A percentile compares a stretch with the other conserved stretches of the same genome.
Conservation (phyloP, 2,888 invertebrate species). For the Drosophila formosana region DNA sequence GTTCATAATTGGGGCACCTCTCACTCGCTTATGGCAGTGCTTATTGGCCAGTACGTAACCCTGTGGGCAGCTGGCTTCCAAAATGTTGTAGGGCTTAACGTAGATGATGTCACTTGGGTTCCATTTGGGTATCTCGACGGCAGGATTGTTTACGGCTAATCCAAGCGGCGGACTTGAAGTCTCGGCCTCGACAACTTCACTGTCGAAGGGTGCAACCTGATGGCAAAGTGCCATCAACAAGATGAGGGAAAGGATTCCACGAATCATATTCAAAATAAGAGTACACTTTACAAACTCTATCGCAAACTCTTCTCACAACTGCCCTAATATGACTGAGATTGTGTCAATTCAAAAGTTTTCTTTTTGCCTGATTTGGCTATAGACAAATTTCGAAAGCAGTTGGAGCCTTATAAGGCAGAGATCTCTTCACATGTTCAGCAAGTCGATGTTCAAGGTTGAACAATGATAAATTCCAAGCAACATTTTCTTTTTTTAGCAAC, state of each 20-base stretch:
- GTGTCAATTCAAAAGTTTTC: conserved; percentile 27
- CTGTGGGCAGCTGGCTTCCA: conserved; percentile 73
- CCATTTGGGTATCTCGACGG: conserved; percentile 15
- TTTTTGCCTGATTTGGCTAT: conserved; percentile 33
- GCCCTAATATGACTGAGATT: conserved; percentile 47
- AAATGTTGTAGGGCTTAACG: conserved; percentile 77
- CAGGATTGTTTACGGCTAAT: not conserved
- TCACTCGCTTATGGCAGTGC: conserved; percentile 78
- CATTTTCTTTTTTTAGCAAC: conserved; percentile 5
- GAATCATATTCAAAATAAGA: conserved; percentile 11
- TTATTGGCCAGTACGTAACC: conserved; percentile 80
- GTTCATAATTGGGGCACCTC: conserved; percentile 11
- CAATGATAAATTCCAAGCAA: conserved; percentile 3
- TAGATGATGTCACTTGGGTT: conserved; percentile 37
- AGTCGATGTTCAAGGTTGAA: conserved; percentile 50
- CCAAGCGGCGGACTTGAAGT: conserved; percentile 7
- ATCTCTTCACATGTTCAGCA: conserved; percentile 45
- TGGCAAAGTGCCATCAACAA: conserved; percentile 23
- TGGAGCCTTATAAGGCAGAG: conserved; percentile 59
- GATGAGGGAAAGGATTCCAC: conserved; percentile 13
- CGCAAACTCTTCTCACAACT: conserved; percentile 17
- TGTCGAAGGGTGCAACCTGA: conserved; percentile 41
- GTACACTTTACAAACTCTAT: not conserved
- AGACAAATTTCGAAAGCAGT: conserved; percentile 58
- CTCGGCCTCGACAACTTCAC: conserved; percentile 67